Base-by-base conservation (phyloP, 2,113 vertebrate genomes). In the Atherinomorus stipes region DNA sequence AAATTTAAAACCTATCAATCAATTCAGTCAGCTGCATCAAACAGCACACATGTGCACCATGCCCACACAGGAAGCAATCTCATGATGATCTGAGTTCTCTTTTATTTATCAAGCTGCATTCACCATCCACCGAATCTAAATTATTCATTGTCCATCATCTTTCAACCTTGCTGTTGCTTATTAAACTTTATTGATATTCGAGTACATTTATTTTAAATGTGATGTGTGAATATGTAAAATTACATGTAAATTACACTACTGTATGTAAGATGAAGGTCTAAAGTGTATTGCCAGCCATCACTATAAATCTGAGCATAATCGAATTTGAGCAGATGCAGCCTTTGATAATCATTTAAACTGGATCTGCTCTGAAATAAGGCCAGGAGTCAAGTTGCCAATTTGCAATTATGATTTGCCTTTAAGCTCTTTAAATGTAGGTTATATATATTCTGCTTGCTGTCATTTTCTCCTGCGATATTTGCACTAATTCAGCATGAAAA, bases 401-500 rank as follows among this genome's bases (percentile, higher is more conserved):
- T 85, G 75, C 77, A 85, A 85, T 81, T 84, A 64, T 72, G 81
- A 81, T 86, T 69, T 77, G 64, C 62, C 66, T 44, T 34, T 58
- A 42, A 76, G 74, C 71, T 50, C 61, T 84, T 81, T 51, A 79
- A 77, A 85, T 84, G 76, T 71, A 78, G 64, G 80, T 76, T 72
- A 56, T 56, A 49, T 58, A 71, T 61, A 77, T 74, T 49, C 62
- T 63, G 26, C 68, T 25, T 23, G 70, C 69, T 11, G 26, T 58
- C 44, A 7, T 51, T 71, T 78, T 22, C 58, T 82, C 22, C 4
- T 64, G 64, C 64, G 64, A 73, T 74, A 59, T 60, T 64, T 22
- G 21, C 21, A 65, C 28, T 69, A 81, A 82, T 60, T 70, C 34
- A 12, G 28, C 69, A 38, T 85, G 72, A 80, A 70, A 77, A 83